Evolutionary conservation across 1,140 invertebrate genomes (phyloP).

Genomic region (Ceratoteleas bidentatus): DNA sequence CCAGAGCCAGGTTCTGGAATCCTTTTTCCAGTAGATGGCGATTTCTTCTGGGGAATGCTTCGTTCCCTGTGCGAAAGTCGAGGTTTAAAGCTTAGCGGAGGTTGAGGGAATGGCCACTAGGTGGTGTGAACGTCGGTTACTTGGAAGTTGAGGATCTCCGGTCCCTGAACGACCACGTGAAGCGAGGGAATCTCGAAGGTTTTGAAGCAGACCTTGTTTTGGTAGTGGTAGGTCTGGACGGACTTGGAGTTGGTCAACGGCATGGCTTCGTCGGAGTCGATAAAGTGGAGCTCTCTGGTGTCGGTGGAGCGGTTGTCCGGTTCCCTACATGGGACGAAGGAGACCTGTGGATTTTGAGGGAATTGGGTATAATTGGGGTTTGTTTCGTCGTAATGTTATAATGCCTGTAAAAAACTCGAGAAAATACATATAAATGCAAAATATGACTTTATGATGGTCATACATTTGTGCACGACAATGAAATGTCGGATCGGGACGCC

Average conservation of each 20-base stretch:
- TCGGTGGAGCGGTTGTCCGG: conserved; percentile 60
- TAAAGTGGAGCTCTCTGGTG: conserved; percentile 66
- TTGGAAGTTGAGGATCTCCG: conserved; percentile 76
- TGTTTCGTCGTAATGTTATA: too few species aligned
- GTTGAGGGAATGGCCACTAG: not conserved
- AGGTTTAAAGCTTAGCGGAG: not conserved
- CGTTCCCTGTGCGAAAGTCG: conserved; percentile 71
- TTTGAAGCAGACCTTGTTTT: conserved; percentile 66
- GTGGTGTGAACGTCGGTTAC: conserved; percentile 50
- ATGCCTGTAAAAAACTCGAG: too few species aligned
- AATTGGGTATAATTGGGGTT: too few species aligned
- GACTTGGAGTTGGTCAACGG: conserved; percentile 59
- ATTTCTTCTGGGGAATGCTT: conserved; percentile 79
- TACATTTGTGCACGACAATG: too few species aligned
- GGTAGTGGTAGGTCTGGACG: conserved; percentile 67
- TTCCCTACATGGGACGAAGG: conserved; percentile 57
- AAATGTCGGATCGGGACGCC: too few species aligned
- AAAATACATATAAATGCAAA: too few species aligned
- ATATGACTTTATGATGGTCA: too few species aligned
- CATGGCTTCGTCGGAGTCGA: conserved; percentile 55
- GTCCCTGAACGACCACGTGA: conserved; percentile 68
- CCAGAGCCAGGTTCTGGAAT: conserved; percentile 85
- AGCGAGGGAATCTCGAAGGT: conserved; percentile 73
- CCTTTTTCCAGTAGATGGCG: conserved; percentile 84
- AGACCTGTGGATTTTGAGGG: conserved; percentile 63